phyloP scores from a whole-genome alignment of 2,113 vertebrate species.

The Mixornis gularis region DNA sequence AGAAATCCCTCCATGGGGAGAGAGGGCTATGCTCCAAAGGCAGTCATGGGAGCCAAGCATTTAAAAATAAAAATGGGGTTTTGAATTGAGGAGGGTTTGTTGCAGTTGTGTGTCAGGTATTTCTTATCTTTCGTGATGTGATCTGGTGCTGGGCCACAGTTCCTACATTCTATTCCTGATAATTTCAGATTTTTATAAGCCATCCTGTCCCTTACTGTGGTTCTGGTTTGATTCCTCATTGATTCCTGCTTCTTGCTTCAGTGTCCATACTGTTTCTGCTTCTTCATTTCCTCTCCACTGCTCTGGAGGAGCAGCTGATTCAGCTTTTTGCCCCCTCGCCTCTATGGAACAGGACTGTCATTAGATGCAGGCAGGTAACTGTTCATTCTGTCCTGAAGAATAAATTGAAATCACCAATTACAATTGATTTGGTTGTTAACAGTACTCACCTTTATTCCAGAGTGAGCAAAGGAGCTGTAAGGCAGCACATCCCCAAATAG shows the following conservation, averaged over 20 bases:
- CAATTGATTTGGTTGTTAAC: neutral
- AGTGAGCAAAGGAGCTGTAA: neutral
- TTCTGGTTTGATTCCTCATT: neutral
- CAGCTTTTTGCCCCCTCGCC: neutral
- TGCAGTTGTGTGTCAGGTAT: neutral
- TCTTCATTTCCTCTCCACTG: neutral
- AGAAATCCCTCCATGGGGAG: neutral
- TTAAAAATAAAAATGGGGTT: neutral
- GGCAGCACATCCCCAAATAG: neutral
- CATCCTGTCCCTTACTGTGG: neutral
- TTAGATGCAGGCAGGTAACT: neutral
- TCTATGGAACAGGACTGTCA: neutral
- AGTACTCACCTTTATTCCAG: neutral
- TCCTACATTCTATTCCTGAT: neutral
- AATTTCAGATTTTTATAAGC: neutral
- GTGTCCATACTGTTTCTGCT: neutral
- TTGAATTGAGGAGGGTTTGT: neutral
- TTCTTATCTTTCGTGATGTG: neutral
- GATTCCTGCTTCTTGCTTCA: neutral
- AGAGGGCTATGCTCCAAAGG: neutral
- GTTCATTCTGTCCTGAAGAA: neutral
- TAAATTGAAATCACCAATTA: neutral
- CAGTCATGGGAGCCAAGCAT: neutral
- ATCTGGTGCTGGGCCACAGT: neutral
- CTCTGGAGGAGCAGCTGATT: neutral